These are phyloP conservation scores for Ceraclea dissimilis DNA, from an alignment of 2,888 invertebrate species.

Conservation along the genomic window DNA sequence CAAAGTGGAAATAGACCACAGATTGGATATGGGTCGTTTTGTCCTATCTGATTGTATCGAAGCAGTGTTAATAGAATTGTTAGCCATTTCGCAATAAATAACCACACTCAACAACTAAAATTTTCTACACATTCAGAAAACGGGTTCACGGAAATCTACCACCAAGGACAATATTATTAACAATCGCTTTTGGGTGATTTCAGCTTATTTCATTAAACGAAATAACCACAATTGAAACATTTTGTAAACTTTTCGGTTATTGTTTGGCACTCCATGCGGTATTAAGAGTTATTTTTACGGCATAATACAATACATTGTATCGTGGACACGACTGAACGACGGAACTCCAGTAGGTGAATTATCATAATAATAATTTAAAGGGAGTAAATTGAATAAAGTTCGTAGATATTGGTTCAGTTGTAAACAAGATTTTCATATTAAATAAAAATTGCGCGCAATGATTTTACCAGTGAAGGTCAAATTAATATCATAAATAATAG, in stretches of 20 bases:
- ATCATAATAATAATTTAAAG: no score
- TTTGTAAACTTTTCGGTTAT: not conserved
- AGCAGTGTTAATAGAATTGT: conserved; percentile 24
- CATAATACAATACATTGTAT: no score
- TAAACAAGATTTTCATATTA: no score
- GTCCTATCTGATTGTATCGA: conserved; percentile 22
- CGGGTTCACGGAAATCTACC: not conserved
- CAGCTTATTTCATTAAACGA: not conserved
- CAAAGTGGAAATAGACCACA: conserved; percentile 19
- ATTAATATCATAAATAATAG: no score
- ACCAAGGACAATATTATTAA: not conserved
- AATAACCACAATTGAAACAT: not conserved
- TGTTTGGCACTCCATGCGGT: not conserved
- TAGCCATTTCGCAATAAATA: conserved; percentile 1
- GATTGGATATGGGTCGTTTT: conserved; percentile 22
- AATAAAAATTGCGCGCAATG: no score
- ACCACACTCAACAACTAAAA: not conserved
- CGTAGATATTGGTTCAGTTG: no score
- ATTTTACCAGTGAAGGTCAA: no score
- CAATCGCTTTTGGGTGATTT: not conserved
- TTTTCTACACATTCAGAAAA: not conserved
- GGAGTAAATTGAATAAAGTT: no score
- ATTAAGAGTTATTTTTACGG: no score
- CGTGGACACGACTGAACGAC: no score
- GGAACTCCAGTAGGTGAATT: no score